Evolutionary conservation across 2,888 invertebrate species (phyloP), one percentile per base, ranked within the genome.

Genomic region (Portevinia maculata): DNA sequence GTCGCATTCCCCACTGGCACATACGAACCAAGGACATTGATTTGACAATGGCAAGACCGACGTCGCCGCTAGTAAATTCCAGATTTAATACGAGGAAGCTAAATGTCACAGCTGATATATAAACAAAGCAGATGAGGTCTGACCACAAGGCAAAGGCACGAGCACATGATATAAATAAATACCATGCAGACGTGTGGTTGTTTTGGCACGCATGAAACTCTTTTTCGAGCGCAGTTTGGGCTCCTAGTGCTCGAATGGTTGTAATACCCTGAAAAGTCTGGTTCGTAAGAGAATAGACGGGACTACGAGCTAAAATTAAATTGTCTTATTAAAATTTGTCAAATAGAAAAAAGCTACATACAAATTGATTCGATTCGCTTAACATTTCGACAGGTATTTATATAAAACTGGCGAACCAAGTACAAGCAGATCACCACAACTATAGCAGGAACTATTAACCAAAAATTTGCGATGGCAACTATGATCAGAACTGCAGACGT

Each of bases 111-210:
- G 95, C 90, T 0, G 94, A 93, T 81, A 99, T 96, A 90, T 98
- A 99, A 1, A 95, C 85, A 0, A 96, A 94, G 88, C 98, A 98
- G 57, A 98, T 93, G 76, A 97, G 91, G 89, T 99, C 99, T 86
- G 99, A 92, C 93, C 96, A 96, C 86, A 98, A 94, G 0, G 98
- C 98, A 88, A 99, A 97, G 86, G 98, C 98, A 71, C 98, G 94
- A 0, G 96, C 96, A 28, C 96, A 95, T 0, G 96, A 94, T 39
- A 99, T 94, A 89, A 97, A 97, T 78, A 97, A 91, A 88, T 92
- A 92, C 94, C 95, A 96, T 0, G 96, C 93, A 0, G 96, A 93
- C 0, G 95, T 94, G 87, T 96, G 95, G 0, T 91, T 87, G 86
- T 94, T 93, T 87, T 93, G 93, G 84, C 93, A 92, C 17, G 91